Percentiles rank a stretch among this genome's conserved stretches.
Evolutionary conservation across 1,140 invertebrate genomes (phyloP).

Genomic region (Colletes latitarsis): DNA sequence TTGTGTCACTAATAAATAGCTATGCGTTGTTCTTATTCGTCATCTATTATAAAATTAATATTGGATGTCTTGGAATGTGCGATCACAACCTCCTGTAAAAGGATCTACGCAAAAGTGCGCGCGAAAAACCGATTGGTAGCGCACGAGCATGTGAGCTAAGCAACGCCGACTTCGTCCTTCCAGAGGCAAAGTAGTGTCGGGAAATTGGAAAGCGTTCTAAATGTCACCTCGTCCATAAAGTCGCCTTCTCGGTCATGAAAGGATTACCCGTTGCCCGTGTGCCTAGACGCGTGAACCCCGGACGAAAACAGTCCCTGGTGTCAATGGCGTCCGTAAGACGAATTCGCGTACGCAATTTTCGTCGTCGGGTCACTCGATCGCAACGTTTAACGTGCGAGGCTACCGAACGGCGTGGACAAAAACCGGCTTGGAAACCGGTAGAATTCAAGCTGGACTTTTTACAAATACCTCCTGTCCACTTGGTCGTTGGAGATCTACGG

Average conservation of each 20-base stretch:
- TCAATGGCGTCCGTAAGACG: neutral
- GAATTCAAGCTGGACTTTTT: slow-evolving; percentile 42
- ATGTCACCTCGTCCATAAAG: slow-evolving; percentile 58
- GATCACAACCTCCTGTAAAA: no score
- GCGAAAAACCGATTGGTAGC: no score
- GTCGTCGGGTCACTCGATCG: slow-evolving; percentile 2
- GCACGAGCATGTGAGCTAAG: neutral
- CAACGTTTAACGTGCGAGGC: slow-evolving; percentile 2
- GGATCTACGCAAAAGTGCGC: no score
- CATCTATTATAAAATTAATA: no score
- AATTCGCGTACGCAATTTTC: neutral
- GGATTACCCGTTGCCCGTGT: neutral
- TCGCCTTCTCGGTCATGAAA: slow-evolving; percentile 23
- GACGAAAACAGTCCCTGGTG: neutral
- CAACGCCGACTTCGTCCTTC: neutral
- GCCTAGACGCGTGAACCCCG: neutral
- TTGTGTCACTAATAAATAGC: no score
- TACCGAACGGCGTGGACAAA: slow-evolving; percentile 26
- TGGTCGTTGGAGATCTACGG: neutral
- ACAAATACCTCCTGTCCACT: neutral
- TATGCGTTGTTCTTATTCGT: no score
- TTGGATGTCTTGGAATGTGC: no score
- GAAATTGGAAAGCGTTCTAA: slow-evolving; percentile 60
- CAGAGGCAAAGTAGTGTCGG: slow-evolving; percentile 1
- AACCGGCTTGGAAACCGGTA: slow-evolving; percentile 58